Percentiles rank a stretch among this genome's conserved stretches.
phyloP scores from a whole-genome alignment of 2,797 vertebrate genomes.

The Anisognathus igniventris region DNA sequence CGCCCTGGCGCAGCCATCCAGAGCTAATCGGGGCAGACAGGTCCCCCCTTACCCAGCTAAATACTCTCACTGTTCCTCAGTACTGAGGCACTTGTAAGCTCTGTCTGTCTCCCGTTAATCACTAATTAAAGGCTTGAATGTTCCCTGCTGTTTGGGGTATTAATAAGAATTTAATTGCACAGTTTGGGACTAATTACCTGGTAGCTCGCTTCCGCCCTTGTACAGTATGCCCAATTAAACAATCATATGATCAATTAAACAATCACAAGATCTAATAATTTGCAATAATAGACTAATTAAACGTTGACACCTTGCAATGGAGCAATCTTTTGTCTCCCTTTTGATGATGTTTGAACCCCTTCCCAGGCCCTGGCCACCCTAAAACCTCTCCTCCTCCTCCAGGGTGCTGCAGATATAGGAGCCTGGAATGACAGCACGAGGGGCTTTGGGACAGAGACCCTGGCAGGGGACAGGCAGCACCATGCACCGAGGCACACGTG shows the following conservation, averaged over 20 bases:
- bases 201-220: constrained; percentile 42
- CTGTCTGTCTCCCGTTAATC: constrained; percentile 64
- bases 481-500: fast-evolving
- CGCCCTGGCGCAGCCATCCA: not conserved
- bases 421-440: fast-evolving
- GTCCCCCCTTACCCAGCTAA: not conserved
- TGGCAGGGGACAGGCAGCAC: not conserved
- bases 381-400: not conserved
- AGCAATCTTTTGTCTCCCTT: not conserved
- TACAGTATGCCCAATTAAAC: constrained; percentile 55
- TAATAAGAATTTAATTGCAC: constrained; percentile 74
- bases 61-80: constrained; percentile 16
- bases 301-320: not conserved
- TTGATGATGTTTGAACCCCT: not conserved
- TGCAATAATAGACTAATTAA: constrained; percentile 64
- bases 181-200: constrained; percentile 68
- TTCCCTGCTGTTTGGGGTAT: constrained; percentile 70
- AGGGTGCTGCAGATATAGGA: not conserved
- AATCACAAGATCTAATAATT: constrained; percentile 69
- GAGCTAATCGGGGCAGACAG: not conserved
- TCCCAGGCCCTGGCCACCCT: not conserved
- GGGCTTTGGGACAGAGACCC: not conserved
- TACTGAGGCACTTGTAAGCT: constrained; percentile 5
- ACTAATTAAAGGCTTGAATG: constrained; percentile 72
- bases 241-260: constrained; percentile 69